Evolutionary conservation across 2,888 invertebrate genomes (phyloP), one percentile per base, ranked within the genome.

Genomic region (Leptopilina myrica): DNA sequence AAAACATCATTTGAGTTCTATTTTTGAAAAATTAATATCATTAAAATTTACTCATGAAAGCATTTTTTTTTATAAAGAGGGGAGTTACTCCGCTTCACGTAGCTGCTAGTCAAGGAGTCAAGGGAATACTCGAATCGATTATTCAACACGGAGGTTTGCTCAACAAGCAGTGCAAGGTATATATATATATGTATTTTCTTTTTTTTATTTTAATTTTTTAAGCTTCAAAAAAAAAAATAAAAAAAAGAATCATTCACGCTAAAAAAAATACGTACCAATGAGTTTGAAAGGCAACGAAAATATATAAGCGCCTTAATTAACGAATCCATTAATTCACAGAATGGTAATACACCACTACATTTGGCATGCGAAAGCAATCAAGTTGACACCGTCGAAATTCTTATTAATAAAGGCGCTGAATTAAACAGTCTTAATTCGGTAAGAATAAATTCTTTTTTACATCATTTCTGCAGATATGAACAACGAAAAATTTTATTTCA

Each of bases 341-440:
- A 93, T 83, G 95, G 95, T 0, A 94, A 95, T 82, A 95, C 96
- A 43, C 95, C 96, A 0, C 92, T 97, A 53, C 96, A 96, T 91
- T 93, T 96, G 80, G 95, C 96, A 33, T 95, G 96, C 84, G 94
- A 95, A 82, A 94, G 95, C 0, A 96, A 96, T 87, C 95, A 95
- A 83, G 93, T 93, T 6, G 95, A 95, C 83, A 95, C 95, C 26
- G 95, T 95, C 8, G 95, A 95, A 89, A 92, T 95, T 79, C 92
- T 96, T 78, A 93, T 96, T 81, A 93, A 94, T 2, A 94, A 94
- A 85, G 95, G 95, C 26, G 95, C 95, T 0, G 95, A 96, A 88
- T 93, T 96, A 7, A 95, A 96, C 80, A 93, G 95, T 78, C 93
- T 95, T 64, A 97, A 97, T 87, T 93, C 94, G 92, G 96, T 96